These are phyloP conservation scores for Podarcis siculus DNA, from an alignment of 2,797 vertebrate genomes.

Conservation along the genomic window DNA sequence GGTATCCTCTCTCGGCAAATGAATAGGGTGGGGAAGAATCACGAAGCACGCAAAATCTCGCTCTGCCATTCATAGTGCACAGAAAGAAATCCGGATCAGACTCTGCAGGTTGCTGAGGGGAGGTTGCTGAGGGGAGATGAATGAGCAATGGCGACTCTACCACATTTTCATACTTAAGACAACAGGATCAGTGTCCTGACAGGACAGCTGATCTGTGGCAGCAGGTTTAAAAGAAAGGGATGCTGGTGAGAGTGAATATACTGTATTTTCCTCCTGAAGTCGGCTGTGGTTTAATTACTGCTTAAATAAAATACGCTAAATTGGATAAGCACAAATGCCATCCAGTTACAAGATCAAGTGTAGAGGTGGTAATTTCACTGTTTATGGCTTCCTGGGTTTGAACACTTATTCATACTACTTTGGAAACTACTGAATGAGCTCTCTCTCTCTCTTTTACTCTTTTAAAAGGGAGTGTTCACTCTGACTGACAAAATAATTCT, in stretches of 20 bases:
- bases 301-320: not conserved
- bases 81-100: not conserved
- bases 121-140: not conserved
- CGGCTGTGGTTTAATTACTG: not conserved
- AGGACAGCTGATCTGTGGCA: not conserved
- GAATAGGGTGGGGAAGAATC: not conserved
- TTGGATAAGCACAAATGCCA: too few species aligned
- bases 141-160: too few species aligned
- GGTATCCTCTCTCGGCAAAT: not conserved
- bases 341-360: not conserved
- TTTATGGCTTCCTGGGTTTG: not conserved
- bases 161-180: too few species aligned
- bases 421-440: not conserved
- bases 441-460: not conserved
- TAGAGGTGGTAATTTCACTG: not conserved
- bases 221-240: not conserved
- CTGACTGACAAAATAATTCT: not conserved
- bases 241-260: not conserved
- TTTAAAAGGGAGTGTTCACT: not conserved
- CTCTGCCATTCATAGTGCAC: not conserved
- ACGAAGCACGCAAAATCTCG: too few species aligned
- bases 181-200: not conserved
- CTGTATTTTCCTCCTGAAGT: not conserved
- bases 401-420: not conserved
- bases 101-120: not conserved